A percentile compares a stretch with the other conserved stretches of the same genome.
These are phyloP conservation scores for Copsychus sechellarum DNA, from an alignment of 2,113 vertebrate genomes.

Conservation along the genomic window DNA sequence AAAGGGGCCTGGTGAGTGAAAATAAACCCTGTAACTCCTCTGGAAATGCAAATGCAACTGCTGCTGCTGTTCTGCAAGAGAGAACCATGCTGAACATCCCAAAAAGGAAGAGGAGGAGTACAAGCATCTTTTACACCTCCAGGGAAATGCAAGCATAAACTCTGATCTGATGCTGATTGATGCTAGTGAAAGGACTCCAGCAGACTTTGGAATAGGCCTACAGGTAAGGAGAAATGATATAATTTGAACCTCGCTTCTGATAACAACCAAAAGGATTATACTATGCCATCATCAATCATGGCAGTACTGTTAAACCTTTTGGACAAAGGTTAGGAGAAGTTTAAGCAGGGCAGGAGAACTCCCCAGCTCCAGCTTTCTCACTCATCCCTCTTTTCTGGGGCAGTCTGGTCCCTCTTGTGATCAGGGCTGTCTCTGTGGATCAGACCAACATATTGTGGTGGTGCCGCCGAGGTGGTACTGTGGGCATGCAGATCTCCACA, in stretches of 20 bases:
- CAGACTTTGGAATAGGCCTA: background rate
- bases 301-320: background rate
- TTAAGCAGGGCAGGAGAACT: background rate
- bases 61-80: background rate
- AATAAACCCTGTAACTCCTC: background rate
- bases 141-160: background rate
- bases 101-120: background rate
- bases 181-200: background rate
- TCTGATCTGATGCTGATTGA: background rate
- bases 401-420: background rate
- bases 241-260: background rate
- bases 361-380: background rate
- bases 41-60: background rate
- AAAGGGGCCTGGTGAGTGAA: background rate
- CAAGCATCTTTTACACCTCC: background rate
- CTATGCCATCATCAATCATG: background rate
- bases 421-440: background rate
- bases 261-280: background rate
- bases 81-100: background rate
- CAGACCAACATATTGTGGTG: background rate
- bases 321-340: background rate
- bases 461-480: fast-evolving
- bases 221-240: background rate
- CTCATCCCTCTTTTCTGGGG: background rate
- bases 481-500: background rate